Evolutionary conservation across 2,113 vertebrate species (phyloP), one percentile per base, ranked within the genome.

Genomic region (Bubo blakistoni): DNA sequence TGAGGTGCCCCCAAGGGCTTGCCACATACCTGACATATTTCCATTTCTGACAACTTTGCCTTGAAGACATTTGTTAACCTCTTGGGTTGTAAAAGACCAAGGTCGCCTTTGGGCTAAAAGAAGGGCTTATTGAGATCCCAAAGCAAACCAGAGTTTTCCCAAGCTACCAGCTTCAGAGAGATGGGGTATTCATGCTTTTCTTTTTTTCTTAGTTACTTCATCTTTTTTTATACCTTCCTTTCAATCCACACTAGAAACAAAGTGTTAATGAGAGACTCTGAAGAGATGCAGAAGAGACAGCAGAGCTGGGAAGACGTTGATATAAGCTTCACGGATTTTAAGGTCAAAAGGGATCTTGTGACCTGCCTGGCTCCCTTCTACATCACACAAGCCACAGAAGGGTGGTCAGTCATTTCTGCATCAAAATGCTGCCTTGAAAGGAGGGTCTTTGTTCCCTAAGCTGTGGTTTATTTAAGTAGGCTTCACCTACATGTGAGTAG

Each of bases 21-120:
- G 97, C 97, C 92, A 91, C 98, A 99, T 99, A 96, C 98, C 98
- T 97, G 84, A 97, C 97, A 99, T 99, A 98, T 98, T 97, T 98
- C 96, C 96, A 96, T 94, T 95, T 93, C 97, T 92, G 94, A 96
- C 96, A 91, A 83, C 97, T 97, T 70, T 80, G 93, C 95, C 95
- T 93, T n/a, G 14, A 36, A 70, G 96, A 91, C 89, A 86, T 96
- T 78, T 93, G 96, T 94, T 93, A 97, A 98, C 96, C 91, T 94
- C 96, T 94, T 22, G 52, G 86, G 90, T 94, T 96, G 97, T 98
- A 97, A 98, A 97, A 96, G 96, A 88, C 91, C 90, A 67, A 32
- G 63, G 96, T 84, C 47, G 71, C 96, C 97, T 90, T 90, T 95
- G 96, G 97, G 98, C 96, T 91, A 94, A 94, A 88, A 79, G 85